These are phyloP conservation scores for Hyalella azteca DNA, from an alignment of 2,888 invertebrate species.

Conservation along the genomic window DNA sequence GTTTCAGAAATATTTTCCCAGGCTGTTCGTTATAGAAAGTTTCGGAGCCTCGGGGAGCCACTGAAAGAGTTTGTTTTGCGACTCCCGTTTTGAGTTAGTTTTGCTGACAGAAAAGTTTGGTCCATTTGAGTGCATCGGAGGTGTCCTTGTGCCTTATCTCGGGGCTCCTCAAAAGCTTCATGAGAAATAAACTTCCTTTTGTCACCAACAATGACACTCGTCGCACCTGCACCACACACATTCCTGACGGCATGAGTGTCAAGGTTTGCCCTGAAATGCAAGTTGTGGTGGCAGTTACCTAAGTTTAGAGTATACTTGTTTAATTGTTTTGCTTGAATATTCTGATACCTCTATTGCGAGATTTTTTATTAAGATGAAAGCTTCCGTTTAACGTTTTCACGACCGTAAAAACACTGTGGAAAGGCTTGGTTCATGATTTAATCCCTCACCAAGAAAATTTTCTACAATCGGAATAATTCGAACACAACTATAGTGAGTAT, in stretches of 20 bases:
- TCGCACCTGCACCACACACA: background rate
- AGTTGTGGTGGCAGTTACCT: too few relatives aligned
- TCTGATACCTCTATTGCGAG: too few relatives aligned
- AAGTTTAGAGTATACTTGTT: too few relatives aligned
- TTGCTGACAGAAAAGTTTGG: conserved; percentile 8
- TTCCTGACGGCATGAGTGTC: conserved; percentile 1
- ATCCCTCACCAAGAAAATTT: too few relatives aligned
- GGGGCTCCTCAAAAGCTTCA: background rate
- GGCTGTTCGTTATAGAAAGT: conserved; percentile 36
- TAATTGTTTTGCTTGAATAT: too few relatives aligned
- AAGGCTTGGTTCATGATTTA: too few relatives aligned
- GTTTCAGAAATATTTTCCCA: conserved; percentile 16
- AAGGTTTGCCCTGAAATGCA: too few relatives aligned
- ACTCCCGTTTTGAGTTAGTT: conserved; percentile 20
- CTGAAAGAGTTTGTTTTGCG: conserved; percentile 2
- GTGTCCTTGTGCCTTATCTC: background rate
- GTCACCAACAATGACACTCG: background rate
- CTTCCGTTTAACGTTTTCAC: too few relatives aligned
- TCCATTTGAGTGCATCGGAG: conserved; percentile 11
- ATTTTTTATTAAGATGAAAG: too few relatives aligned
- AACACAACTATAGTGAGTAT: too few relatives aligned
- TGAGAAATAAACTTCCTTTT: background rate
- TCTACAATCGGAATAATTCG: too few relatives aligned
- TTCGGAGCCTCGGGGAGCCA: conserved; percentile 17
- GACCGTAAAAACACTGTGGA: too few relatives aligned